Percentiles rank a stretch among this genome's conserved stretches.
Conservation (phyloP, 2,113 vertebrate genomes). For the Nipponia nippon region DNA sequence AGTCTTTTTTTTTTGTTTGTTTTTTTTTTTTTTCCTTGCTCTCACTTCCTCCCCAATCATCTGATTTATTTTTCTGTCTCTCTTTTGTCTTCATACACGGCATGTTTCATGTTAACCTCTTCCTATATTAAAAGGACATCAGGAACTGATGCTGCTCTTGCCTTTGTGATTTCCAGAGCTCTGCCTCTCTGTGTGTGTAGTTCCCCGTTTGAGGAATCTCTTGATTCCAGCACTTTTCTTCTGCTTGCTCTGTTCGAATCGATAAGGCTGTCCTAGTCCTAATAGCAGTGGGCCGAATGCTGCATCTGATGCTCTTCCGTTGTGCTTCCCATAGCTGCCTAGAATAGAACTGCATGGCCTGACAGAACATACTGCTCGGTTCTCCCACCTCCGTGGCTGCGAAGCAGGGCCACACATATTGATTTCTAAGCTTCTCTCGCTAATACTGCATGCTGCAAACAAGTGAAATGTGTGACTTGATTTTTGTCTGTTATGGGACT, state of each 20-base stretch:
- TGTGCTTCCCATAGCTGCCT: slow-evolving; percentile 25
- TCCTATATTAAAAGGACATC: not conserved
- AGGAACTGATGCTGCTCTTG: not conserved
- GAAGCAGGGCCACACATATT: not conserved
- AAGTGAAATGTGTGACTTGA: not conserved
- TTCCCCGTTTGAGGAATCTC: not conserved
- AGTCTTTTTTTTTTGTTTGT: too few relatives aligned
- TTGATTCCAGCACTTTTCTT: not conserved
- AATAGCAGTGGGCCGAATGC: not conserved
- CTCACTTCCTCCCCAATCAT: not conserved
- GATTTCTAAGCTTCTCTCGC: slow-evolving; percentile 1
- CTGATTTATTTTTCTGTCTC: not conserved
- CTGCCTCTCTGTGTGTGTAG: not conserved
- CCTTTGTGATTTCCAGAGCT: not conserved
- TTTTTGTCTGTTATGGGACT: not conserved
- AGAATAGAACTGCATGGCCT: slow-evolving; percentile 29
- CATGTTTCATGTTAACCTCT: slow-evolving; percentile 1
- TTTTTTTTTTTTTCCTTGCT: not conserved
- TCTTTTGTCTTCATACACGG: not conserved
- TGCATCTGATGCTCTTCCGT: slow-evolving; percentile 12
- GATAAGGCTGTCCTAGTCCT: not conserved
- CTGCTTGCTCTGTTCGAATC: not conserved
- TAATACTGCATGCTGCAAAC: not conserved
- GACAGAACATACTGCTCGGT: not conserved
- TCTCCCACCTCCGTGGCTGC: not conserved